A percentile compares a stretch with the other conserved stretches of the same genome.
These are phyloP conservation scores for Epinotia demarniana DNA, from an alignment of 2,888 invertebrate genomes.

Conservation along the genomic window DNA sequence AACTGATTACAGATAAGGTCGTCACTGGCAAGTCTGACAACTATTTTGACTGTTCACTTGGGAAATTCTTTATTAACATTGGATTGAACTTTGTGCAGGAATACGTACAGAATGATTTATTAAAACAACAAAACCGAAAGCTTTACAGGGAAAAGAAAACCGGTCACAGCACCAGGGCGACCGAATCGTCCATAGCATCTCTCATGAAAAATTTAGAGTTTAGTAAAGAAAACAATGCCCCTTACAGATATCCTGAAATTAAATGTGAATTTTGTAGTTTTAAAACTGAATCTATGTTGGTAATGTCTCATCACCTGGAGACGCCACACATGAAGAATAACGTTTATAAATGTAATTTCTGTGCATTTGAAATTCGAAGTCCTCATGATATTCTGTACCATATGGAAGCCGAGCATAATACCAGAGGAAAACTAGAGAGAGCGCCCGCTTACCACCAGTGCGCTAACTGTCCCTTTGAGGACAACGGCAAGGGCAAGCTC, in stretches of 20 bases:
- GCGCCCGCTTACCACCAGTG: slow-evolving; percentile 96
- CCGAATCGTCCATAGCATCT: slow-evolving; percentile 91
- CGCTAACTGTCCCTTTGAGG: slow-evolving; percentile 96
- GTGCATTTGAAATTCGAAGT: slow-evolving; percentile 91
- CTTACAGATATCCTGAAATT: slow-evolving; percentile 89
- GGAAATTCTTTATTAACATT: slow-evolving; percentile 96
- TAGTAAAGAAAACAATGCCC: slow-evolving; percentile 93
- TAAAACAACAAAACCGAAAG: slow-evolving; percentile 94
- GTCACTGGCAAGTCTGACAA: slow-evolving; percentile 83
- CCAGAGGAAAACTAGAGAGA: slow-evolving; percentile 92
- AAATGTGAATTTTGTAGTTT: slow-evolving; percentile 96
- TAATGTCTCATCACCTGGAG: slow-evolving; percentile 94
- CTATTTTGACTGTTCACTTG: slow-evolving; percentile 94
- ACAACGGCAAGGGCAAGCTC: slow-evolving; percentile 95
- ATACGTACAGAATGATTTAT: slow-evolving; percentile 95
- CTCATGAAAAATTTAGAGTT: slow-evolving; percentile 93
- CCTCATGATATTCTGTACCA: slow-evolving; percentile 95
- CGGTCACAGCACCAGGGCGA: slow-evolving; percentile 86
- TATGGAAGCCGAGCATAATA: slow-evolving; percentile 95
- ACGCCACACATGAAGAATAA: slow-evolving; percentile 96
- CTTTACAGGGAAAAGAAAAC: slow-evolving; percentile 87
- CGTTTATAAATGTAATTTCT: slow-evolving; percentile 94
- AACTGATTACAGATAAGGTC: slow-evolving; percentile 63
- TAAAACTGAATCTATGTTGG: slow-evolving; percentile 93
- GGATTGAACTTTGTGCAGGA: slow-evolving; percentile 96